These are phyloP conservation scores for Chromobotia macracanthus DNA, from an alignment of 2,797 vertebrate genomes.

Conservation along the genomic window DNA sequence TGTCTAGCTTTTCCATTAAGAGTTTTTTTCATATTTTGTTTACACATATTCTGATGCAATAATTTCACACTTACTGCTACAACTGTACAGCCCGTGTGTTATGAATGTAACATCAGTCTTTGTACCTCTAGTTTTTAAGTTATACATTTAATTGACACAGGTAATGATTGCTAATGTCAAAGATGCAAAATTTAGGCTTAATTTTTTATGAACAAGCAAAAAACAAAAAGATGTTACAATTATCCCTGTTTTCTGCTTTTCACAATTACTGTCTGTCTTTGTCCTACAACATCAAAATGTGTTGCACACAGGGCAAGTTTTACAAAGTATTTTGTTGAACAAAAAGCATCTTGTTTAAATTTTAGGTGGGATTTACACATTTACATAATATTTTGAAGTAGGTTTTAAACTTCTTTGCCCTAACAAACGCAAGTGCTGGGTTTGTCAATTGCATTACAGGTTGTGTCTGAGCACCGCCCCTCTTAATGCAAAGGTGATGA, in stretches of 20 bases:
- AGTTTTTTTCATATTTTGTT: background rate
- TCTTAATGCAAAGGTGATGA: slow-evolving; percentile 4
- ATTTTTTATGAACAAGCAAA: background rate
- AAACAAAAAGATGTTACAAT: background rate
- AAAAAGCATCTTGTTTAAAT: background rate
- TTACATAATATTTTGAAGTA: background rate
- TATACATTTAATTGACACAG: too few species aligned
- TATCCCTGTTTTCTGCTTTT: background rate
- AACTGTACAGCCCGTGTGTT: background rate
- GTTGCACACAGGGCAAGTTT: background rate
- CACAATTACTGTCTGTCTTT: slow-evolving; percentile 1
- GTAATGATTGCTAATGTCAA: background rate
- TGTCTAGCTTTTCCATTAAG: too few species aligned
- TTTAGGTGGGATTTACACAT: slow-evolving; percentile 15
- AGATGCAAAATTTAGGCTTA: background rate
- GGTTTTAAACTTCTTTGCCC: slow-evolving; percentile 23
- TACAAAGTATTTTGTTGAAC: background rate
- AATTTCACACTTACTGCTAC: background rate
- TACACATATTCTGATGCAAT: background rate
- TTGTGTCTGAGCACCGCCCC: slow-evolving; percentile 5
- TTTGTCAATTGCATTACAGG: slow-evolving; percentile 17
- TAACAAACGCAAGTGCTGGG: background rate
- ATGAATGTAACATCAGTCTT: background rate
- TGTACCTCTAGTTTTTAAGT: too few species aligned
- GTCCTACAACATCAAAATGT: background rate